phyloP scores from a whole-genome alignment of 2,113 vertebrate species.

The Micromys minutus region DNA sequence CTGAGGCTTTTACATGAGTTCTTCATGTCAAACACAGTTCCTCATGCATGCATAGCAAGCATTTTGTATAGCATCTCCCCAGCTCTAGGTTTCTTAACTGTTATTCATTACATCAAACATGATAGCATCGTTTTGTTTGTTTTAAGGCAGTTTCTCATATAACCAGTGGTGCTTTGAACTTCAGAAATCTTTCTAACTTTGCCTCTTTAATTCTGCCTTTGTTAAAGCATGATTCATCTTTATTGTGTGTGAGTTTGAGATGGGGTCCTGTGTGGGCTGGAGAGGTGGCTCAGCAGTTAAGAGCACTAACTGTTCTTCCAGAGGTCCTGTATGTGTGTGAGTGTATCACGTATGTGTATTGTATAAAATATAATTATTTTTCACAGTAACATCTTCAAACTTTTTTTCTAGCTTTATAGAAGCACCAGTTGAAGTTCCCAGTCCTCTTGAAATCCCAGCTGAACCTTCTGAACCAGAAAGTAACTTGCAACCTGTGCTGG shows the following conservation, averaged over 20 bases:
- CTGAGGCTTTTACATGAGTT: too few relatives aligned
- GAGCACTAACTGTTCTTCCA: too few relatives aligned
- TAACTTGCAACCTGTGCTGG: constrained; percentile 82
- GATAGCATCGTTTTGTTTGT: background rate
- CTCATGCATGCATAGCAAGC: too few relatives aligned
- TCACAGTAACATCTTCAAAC: constrained; percentile 57
- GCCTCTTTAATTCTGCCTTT: background rate
- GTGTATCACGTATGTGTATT: background rate
- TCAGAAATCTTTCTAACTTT: background rate
- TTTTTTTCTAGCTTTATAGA: constrained; percentile 88
- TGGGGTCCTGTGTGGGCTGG: too few relatives aligned
- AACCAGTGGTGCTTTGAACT: background rate
- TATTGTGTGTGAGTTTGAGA: background rate
- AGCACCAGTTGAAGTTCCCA: constrained; percentile 82
- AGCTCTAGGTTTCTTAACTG: background rate
- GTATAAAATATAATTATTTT: background rate
- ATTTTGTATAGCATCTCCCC: too few relatives aligned
- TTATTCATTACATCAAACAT: background rate
- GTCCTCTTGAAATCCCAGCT: constrained; percentile 82
- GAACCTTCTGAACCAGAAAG: constrained; percentile 81
- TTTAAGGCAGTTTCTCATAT: background rate
- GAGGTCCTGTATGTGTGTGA: too few relatives aligned
- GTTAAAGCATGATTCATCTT: background rate
- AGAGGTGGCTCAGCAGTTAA: too few relatives aligned
- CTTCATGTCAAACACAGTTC: too few relatives aligned